Base-by-base conservation (phyloP, 2,888 invertebrate species). In the Lithosia quadra region DNA sequence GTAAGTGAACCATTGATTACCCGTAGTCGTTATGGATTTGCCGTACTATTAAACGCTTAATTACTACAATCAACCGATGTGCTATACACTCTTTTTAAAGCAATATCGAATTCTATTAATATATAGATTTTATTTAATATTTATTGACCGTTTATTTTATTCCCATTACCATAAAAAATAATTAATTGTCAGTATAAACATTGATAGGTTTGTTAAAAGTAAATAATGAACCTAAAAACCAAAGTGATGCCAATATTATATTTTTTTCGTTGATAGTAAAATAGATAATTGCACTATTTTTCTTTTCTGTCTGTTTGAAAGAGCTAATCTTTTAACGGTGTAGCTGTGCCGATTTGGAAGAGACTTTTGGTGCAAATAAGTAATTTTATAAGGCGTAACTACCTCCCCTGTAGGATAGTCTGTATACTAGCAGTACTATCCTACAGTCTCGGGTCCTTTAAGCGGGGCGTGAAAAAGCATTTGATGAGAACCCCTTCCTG, bases 11-110 rank as follows among this genome's bases (percentile, higher is more conserved):
- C n/a, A 33, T 53, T 68, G 63, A 68, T 68, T 58, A 71, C 43
- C 21, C 28, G 58, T 67, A 55, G 49, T 64, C 39, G 65, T 78
- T 74, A 76, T 78, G 72, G 69, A 74, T 78, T 78, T 78, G 76
- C 68, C 68, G 56, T 24, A 21, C 63, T 57, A 71, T 72, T 67
- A 72, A 53, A 55, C 22, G 21, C 76, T 78, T 72, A 68, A 78
- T 74, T 74, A 59, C 69, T 63, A 49, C 28, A 55, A 53, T 63
- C 67, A 67, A 63, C 28, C 2, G 28, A 2, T 66, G 0, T 7
- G 0, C 0, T 7, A 34, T 63, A 22, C 10, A 5, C 10, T 21
- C 11, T 55, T 55, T 22, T 55, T 22, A 21, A 21, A 4, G n/a
- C 21, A 22, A 55, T 55, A 55, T 13, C 22, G 13, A n/a, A 49